phyloP scores from a whole-genome alignment of 2,888 invertebrate species.

The Drosophila borborema region DNA sequence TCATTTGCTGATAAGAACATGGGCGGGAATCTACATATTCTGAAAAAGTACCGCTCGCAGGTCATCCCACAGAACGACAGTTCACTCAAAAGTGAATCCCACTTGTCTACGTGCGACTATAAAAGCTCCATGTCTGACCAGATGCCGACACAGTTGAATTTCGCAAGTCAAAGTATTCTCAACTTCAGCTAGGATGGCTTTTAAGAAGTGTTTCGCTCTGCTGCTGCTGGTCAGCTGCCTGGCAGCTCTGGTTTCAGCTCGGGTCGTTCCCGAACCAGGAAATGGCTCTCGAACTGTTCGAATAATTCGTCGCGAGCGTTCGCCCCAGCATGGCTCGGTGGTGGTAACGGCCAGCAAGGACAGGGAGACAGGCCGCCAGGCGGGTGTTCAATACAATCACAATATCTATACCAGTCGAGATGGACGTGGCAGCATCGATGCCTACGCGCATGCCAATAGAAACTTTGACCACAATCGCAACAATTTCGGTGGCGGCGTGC shows the following conservation, averaged over 20 bases:
- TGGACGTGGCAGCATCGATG: constrained; percentile 69
- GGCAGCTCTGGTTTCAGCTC: constrained; percentile 21
- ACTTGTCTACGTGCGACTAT: constrained; percentile 9
- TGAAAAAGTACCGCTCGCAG: constrained; percentile 7
- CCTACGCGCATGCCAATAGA: constrained; percentile 67
- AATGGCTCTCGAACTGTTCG: not conserved
- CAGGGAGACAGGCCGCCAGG: constrained; percentile 54
- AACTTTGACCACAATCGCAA: constrained; percentile 69
- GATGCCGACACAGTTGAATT: constrained; percentile 24
- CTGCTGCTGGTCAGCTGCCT: constrained; percentile 43
- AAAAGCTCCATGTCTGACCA: constrained; percentile 8
- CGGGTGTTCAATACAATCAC: constrained; percentile 66
- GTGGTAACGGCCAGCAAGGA: constrained; percentile 51
- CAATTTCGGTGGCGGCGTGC: constrained; percentile 59
- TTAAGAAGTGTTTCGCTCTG: constrained; percentile 34
- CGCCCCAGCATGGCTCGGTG: constrained; percentile 48
- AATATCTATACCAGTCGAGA: constrained; percentile 66
- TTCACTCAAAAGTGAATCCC: constrained; percentile 19
- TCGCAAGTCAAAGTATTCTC: constrained; percentile 9
- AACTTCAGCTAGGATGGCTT: constrained; percentile 41
- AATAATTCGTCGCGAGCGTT: constrained; percentile 5
- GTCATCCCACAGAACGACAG: not conserved
- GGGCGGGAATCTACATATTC: not conserved
- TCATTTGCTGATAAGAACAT: constrained; percentile 13
- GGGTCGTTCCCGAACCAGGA: not conserved